phyloP scores from a whole-genome alignment of 1,140 invertebrate species.

The Ridgeia piscesae region DNA sequence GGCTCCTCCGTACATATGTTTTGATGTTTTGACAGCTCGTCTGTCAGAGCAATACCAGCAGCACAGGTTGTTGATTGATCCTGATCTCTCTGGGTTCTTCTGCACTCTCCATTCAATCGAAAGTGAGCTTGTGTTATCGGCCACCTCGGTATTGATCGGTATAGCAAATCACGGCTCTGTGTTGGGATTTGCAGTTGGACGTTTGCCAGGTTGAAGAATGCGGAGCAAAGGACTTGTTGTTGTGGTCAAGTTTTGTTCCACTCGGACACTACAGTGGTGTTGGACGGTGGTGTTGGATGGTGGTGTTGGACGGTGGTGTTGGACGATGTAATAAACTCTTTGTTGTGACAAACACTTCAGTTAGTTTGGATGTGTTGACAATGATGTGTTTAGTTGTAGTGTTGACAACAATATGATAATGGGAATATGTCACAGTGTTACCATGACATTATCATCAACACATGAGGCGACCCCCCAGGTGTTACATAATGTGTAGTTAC shows the following conservation, averaged over 20 bases:
- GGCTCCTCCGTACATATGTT: background rate
- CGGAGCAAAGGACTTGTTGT: background rate
- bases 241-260: background rate
- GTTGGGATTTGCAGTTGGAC: background rate
- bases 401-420: background rate
- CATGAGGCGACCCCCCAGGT: background rate
- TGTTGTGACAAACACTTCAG: background rate
- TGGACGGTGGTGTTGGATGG: too few species aligned
- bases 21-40: background rate
- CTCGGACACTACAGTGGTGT: background rate
- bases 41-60: background rate
- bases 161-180: background rate
- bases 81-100: background rate
- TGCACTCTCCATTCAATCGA: background rate
- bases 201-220: background rate
- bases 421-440: background rate
- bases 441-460: background rate
- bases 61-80: background rate
- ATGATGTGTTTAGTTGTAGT: background rate
- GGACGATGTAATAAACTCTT: background rate
- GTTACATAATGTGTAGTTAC: background rate
- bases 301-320: background rate
- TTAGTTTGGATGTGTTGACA: background rate
- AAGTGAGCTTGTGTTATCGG: background rate
- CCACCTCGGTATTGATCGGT: background rate